A percentile compares a stretch with the other conserved stretches of the same genome.
phyloP scores from a whole-genome alignment of 2,113 vertebrate genomes.

The Cavia porcellus region DNA sequence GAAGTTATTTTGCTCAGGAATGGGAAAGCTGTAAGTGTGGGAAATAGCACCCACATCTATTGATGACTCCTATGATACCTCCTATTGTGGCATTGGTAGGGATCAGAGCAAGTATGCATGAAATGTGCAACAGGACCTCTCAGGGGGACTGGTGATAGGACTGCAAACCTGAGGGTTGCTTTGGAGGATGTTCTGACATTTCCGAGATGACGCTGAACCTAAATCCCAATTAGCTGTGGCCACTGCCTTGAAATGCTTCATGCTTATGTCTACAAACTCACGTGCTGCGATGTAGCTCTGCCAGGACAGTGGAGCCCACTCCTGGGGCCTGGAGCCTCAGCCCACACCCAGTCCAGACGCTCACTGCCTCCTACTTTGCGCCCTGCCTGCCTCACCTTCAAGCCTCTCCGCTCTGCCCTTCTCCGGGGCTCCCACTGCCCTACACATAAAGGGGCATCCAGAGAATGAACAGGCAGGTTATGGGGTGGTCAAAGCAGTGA shows the following conservation, averaged over 20 bases:
- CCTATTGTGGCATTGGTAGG: rapidly evolving
- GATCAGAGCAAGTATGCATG: rapidly evolving
- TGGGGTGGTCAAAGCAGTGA: background rate
- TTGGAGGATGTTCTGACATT: background rate
- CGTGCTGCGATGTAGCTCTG: background rate
- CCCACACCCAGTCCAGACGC: rapidly evolving
- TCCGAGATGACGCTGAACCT: background rate
- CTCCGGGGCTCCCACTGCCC: rapidly evolving
- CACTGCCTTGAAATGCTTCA: background rate
- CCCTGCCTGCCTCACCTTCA: background rate
- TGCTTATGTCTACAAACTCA: background rate
- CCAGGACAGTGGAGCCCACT: rapidly evolving
- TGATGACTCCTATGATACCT: rapidly evolving
- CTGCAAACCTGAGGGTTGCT: rapidly evolving
- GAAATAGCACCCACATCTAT: rapidly evolving
- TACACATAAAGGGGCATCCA: background rate
- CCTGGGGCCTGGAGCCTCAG: rapidly evolving
- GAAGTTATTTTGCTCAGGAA: background rate
- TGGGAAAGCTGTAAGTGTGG: background rate
- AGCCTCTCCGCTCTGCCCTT: rapidly evolving
- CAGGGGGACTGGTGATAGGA: too few relatives aligned
- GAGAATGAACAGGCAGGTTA: background rate
- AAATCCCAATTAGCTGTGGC: too few relatives aligned
- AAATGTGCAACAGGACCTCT: background rate
- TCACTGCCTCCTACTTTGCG: rapidly evolving